phyloP scores from a whole-genome alignment of 2,113 vertebrate species.

The Tupaia chinensis region DNA sequence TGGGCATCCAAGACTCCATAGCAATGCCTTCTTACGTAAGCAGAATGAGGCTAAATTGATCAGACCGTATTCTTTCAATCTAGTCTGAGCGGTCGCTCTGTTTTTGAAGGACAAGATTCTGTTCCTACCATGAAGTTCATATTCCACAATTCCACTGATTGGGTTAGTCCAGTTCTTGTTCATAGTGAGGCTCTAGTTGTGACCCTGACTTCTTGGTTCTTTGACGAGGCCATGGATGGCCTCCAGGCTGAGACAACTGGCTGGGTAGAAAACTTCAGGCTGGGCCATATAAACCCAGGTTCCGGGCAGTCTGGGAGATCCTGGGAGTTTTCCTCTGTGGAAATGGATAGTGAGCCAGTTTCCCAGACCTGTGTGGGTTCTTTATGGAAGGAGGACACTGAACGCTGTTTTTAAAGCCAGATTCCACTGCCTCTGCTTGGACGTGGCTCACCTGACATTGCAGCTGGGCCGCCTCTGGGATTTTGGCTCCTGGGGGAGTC shows the following conservation, averaged over 20 bases:
- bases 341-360: slow-evolving; percentile 74
- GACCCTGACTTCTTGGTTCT: not conserved
- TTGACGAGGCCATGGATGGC: not conserved
- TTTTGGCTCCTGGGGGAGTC: not conserved
- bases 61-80: not conserved
- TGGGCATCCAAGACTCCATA: not conserved
- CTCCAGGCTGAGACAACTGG: not conserved
- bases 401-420: not conserved
- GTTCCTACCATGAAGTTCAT: not conserved
- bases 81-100: not conserved
- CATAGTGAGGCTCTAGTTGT: not conserved
- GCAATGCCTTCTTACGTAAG: not conserved
- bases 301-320: slow-evolving; percentile 78
- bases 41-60: not conserved
- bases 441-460: not conserved
- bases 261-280: slow-evolving; percentile 27
- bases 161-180: not conserved
- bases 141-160: not conserved
- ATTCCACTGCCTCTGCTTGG: not conserved
- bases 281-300: slow-evolving; percentile 78
- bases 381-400: not conserved
- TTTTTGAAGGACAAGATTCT: not conserved
- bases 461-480: not conserved
- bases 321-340: slow-evolving; percentile 76
- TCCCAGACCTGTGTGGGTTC: not conserved